phyloP scores from a whole-genome alignment of 2,113 vertebrate genomes.

The Cyanoramphus novaezelandiae region DNA sequence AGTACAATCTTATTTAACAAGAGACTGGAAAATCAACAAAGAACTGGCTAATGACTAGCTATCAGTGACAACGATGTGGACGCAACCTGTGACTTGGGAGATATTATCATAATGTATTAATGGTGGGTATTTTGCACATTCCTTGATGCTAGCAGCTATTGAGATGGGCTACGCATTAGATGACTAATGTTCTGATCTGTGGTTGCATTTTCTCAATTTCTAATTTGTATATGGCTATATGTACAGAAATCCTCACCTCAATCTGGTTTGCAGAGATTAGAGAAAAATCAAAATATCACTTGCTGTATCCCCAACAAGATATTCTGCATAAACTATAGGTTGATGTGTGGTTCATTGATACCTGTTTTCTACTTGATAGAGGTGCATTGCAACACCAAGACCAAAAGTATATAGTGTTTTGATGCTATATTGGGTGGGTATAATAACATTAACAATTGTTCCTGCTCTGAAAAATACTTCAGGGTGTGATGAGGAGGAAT shows the following conservation, averaged over 20 bases:
- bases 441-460: background rate
- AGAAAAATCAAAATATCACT: background rate
- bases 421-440: background rate
- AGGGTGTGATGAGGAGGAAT: background rate
- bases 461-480: background rate
- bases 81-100: background rate
- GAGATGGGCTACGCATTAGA: background rate
- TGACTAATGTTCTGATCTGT: background rate
- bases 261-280: background rate
- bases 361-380: background rate
- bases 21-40: background rate
- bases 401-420: background rate
- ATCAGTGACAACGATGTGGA: background rate
- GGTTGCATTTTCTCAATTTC: background rate
- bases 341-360: background rate
- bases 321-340: background rate
- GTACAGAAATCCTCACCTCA: background rate
- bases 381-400: background rate
- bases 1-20: background rate
- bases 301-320: background rate
- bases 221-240: background rate
- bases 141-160: background rate
- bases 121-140: background rate
- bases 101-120: background rate
- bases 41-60: background rate